Base-by-base conservation (phyloP, 2,113 vertebrate species). In the Onychorhynchus coronatus region DNA sequence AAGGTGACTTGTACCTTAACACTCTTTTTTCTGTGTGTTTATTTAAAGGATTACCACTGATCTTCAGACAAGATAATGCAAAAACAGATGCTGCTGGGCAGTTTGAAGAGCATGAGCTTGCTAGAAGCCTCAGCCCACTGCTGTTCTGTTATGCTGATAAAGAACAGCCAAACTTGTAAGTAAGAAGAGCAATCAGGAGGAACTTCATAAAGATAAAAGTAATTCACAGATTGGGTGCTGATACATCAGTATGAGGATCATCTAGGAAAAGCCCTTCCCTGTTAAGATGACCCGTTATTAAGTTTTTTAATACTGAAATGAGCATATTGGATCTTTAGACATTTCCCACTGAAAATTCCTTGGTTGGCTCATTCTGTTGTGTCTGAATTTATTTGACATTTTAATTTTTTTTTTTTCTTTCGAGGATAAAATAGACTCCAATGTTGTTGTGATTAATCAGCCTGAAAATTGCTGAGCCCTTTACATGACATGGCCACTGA, bases 131-230 rank as follows among this genome's bases (percentile, higher is more conserved):
- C 90, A 99, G 99, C 86, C 99, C 99, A 0, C 97, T 99, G 22
- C 98, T 99, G 0, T 99, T 99, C 97, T 99, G 99, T 95, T 99
- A 99, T 9, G 98, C 99, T 18, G 99, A 99, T 97, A 99, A 99
- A 97, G 99, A 99, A 72, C 99, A 99, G 96, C 99, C 99, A 33
- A 99, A 98, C 73, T 98, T 99, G 99, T 99, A 97, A 98, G 99
- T 98, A 95, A 83, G 62, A 90, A 88, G 66, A 59, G 44, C 86
- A 66, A 66, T 47, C 63, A 42, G 85, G 62, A 80, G 75, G 62
- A 67, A 71, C 27, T 70, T 89, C 24, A 53, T 6, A 24, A 61
- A 72, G 62, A 44, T 84, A 65, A 85, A 59, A 75, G 39, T 63
- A 65, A 93, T 89, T 58, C 7, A 1, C n/a, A 66, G 78, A 52